These are phyloP conservation scores for Prinia subflava DNA, from an alignment of 2,113 vertebrate species.

Conservation along the genomic window DNA sequence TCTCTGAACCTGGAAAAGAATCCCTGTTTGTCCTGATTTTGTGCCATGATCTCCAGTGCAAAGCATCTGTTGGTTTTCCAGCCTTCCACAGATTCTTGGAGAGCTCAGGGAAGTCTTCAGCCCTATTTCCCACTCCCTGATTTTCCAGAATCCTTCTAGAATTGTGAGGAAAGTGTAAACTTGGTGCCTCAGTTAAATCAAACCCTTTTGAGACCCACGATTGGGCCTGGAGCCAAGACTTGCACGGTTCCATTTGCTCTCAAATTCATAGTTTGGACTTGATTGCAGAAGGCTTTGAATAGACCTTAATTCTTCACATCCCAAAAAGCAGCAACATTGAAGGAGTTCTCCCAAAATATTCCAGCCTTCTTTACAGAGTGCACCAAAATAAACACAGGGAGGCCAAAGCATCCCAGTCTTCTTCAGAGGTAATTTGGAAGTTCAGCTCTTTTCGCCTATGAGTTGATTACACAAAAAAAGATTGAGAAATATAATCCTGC, in stretches of 20 bases:
- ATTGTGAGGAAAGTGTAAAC: background rate
- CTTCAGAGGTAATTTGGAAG: background rate
- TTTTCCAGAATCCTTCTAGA: background rate
- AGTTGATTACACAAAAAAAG: background rate
- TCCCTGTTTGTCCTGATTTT: background rate
- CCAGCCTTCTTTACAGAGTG: background rate
- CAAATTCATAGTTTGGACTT: background rate
- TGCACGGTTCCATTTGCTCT: background rate
- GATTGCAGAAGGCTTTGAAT: background rate
- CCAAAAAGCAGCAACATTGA: background rate
- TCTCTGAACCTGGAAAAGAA: background rate
- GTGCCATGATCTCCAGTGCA: background rate
- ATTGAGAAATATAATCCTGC: background rate
- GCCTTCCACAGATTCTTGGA: background rate
- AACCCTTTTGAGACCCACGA: background rate
- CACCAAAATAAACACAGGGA: background rate
- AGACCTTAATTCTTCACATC: background rate
- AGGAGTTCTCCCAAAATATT: background rate
- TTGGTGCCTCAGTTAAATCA: background rate
- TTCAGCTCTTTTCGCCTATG: background rate
- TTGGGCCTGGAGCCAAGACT: background rate
- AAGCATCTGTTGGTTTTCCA: background rate
- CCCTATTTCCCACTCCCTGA: accelerated
- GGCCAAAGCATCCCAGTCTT: background rate
- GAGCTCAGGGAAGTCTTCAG: background rate